Evolutionary conservation across 2,888 invertebrate species (phyloP), one percentile per base, ranked within the genome.

Genomic region (Cyaniris semiargus): DNA sequence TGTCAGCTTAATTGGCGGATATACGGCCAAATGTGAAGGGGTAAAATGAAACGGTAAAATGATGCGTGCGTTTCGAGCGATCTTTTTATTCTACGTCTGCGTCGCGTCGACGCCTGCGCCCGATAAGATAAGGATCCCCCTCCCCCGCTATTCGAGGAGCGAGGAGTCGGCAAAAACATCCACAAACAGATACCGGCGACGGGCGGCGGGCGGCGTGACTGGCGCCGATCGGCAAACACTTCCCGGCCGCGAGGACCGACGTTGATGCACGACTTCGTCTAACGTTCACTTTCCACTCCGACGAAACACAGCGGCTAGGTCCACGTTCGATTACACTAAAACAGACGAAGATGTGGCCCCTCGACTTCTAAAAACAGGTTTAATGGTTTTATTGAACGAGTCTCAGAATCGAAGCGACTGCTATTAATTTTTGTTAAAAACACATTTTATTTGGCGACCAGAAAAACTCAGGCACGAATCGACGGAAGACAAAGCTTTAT

Each of bases 121-220:
- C 86, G 86, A 87, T 86, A 86, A 87, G 86, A 86, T 87, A 86
- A 85, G 82, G 81, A 82, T 81, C 83, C 83, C 82, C 81, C 80
- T 70, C 76, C 80, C 77, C 70, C 70, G 71, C 71, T 71, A 10
- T 77, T 81, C 81, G 78, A 78, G 85, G 86, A 86, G 84, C 83
- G 85, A 83, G 85, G 85, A 80, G 84, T 84, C 85, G 84, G 85
- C 86, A 87, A 89, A 89, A 90, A 89, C 88, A 86, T 89, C 88
- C 85, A 88, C 87, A 87, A 89, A 88, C 87, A 88, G 85, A 88
- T 87, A 86, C 86, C 86, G 86, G 80, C 84, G 81, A n/a, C n/a
- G 10, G 81, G 18, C 74, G 78, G 60, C 76, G 66, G 75, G 70
- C 83, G 83, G 83, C 83, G 84, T 84, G 85, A 85, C 85, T 85